Percentiles rank a stretch among this genome's conserved stretches.
These are phyloP conservation scores for Rhimphoctona megacephalus DNA, from an alignment of 2,888 invertebrate genomes.

Conservation along the genomic window DNA sequence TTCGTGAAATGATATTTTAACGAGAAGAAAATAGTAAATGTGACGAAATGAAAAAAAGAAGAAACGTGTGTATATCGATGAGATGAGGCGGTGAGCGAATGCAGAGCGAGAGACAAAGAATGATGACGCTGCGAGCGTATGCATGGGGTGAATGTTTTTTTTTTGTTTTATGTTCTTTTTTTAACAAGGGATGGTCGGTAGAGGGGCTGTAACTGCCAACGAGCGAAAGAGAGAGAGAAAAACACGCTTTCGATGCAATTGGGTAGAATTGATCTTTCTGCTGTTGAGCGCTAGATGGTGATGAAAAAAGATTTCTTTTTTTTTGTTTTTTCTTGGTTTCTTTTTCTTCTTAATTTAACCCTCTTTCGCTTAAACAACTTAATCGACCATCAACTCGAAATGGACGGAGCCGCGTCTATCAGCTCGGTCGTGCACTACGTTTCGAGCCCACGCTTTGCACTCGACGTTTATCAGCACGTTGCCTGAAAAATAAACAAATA, in stretches of 20 bases:
- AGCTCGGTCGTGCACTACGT: slow-evolving; percentile 94
- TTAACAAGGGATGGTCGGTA: slow-evolving; percentile 64
- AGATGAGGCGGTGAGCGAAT: slow-evolving; percentile 28
- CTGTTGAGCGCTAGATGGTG: slow-evolving; percentile 58
- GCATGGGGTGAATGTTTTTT: slow-evolving; percentile 6
- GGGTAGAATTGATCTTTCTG: slow-evolving; percentile 68
- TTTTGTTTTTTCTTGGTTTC: slow-evolving; percentile 1
- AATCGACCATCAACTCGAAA: slow-evolving; percentile 97
- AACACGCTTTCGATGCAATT: slow-evolving; percentile 68
- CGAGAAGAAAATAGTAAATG: slow-evolving; percentile 36
- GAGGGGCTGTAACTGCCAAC: slow-evolving; percentile 34
- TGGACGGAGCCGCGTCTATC: slow-evolving; percentile 97
- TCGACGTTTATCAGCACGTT: slow-evolving; percentile 96
- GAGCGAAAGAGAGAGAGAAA: slow-evolving; percentile 44
- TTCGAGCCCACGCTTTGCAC: slow-evolving; percentile 97
- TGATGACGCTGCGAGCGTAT: slow-evolving; percentile 49
- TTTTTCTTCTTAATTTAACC: not conserved
- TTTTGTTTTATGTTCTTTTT: slow-evolving; percentile 31
- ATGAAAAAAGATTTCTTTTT: slow-evolving; percentile 20
- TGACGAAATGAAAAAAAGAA: slow-evolving; percentile 28
- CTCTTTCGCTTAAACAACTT: slow-evolving; percentile 80
- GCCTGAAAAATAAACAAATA: slow-evolving; percentile 85
- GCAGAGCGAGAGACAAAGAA: slow-evolving; percentile 22
- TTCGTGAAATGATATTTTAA: slow-evolving; percentile 47
- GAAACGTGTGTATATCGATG: slow-evolving; percentile 6